Evolutionary conservation across 2,797 vertebrate species (phyloP), one percentile per base, ranked within the genome.

Genomic region (Tachyglossus aculeatus): DNA sequence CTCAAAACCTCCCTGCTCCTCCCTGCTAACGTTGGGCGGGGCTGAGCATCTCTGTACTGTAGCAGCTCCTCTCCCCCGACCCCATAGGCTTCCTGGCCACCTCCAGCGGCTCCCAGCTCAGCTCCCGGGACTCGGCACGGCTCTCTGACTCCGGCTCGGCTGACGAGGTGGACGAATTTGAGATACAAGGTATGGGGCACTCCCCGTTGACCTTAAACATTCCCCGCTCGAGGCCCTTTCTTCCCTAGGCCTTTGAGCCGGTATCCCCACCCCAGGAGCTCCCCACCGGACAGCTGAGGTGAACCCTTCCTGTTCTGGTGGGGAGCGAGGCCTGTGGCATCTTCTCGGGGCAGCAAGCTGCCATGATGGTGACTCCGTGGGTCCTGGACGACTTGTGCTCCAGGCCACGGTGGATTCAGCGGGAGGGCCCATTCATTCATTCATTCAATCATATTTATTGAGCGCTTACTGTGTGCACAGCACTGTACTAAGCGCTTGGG

Each of bases 91-190:
- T 95, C 45, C 56, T 91, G 71, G 94, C 93, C 4, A 95, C 95
- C 9, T 97, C 98, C 76, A 95, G 93, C 0, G 94, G 93, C 54
- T 98, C 96, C 62, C 92, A 94, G 77, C 94, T 94, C 83, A 96
- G 95, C 85, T 98, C 96, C 22, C 95, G 88, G 1, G 95, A 95
- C 86, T 99, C 97, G 3, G 84, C 88, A 65, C 87, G 87, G 21
- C 86, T 95, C 37, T 98, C 96, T 1, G 97, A 98, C 87, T 97
- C 96, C 0, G 95, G 94, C 74, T 98, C 97, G 1, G 91, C 89
- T 0, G 96, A 96, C 60, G 98, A 98, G 44, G 93, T 96, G 87
- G 96, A 98, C 71, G 96, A 98, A 72, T 94, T 94, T 1, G 96
- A 97, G 85, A 92, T 96, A 38, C 93, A 53, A 96, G 97, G 97